Conservation (phyloP, 2,113 vertebrate species). For the Caranx melampygus region DNA sequence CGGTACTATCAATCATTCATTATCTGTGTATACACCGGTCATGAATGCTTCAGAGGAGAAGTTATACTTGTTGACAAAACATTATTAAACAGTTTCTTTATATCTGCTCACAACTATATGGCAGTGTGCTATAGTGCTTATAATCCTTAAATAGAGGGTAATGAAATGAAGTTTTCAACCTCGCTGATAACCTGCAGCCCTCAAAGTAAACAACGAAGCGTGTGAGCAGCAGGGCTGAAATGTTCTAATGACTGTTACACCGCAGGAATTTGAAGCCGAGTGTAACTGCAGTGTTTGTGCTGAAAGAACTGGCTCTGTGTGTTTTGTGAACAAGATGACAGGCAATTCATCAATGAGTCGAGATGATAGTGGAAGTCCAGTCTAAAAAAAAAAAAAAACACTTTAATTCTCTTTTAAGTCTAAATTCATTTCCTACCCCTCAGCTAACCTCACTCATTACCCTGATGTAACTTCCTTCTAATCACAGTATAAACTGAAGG, state of each 20-base stretch:
- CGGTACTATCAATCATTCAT: background rate
- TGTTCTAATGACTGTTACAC: background rate
- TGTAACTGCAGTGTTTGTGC: background rate
- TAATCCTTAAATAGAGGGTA: background rate
- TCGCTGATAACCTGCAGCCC: background rate
- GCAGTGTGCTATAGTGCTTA: background rate
- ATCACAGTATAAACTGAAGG: slow-evolving; percentile 61
- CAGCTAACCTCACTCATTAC: slow-evolving; percentile 65
- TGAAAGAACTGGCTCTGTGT: slow-evolving; percentile 8
- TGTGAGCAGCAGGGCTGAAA: background rate
- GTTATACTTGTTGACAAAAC: background rate
- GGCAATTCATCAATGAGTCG: slow-evolving; percentile 4
- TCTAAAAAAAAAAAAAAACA: slow-evolving; percentile 32
- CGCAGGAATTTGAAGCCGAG: background rate
- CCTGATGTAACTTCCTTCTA: slow-evolving; percentile 63
- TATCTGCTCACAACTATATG: background rate
- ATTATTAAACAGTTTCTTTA: background rate
- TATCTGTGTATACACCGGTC: background rate
- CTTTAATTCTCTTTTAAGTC: slow-evolving; percentile 20
- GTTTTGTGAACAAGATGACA: slow-evolving; percentile 14
- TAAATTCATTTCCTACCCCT: slow-evolving; percentile 47
- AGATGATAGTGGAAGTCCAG: slow-evolving; percentile 20
- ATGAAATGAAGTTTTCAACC: background rate
- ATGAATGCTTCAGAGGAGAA: background rate
- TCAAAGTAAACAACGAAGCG: slow-evolving; percentile 4